Base-by-base conservation (phyloP, 2,888 invertebrate genomes). In the Polietes domitor region DNA sequence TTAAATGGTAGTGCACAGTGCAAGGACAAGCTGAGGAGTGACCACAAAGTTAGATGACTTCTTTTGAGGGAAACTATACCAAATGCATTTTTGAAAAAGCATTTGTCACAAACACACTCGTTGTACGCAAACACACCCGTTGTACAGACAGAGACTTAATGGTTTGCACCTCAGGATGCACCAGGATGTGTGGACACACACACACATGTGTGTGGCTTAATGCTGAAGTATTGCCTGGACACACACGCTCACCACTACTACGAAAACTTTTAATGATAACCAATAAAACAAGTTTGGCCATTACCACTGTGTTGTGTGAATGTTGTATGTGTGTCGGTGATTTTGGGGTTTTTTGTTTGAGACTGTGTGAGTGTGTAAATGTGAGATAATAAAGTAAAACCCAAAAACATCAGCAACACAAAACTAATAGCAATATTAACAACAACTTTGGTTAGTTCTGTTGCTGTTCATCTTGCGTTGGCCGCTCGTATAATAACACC, bases 371-470 rank as follows among this genome's bases (percentile, higher is more conserved):
- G 37, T 77, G 32, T 75, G 76, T 71, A 61, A 70, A 50, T 80
- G 74, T 28, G 47, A 71, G 80, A 80, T 80, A 80, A 80, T 83
- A 72, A 83, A 80, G 63, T 65, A 72, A 80, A 80, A 83, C 80
- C 77, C 74, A 74, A 80, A 81, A 86, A 71, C 80, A 82, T 65
- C 78, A 80, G 76, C 82, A 77, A 77, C 83, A 86, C 82, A 88
- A 86, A 85, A 85, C 41, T 83, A 85, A 80, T 86, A 85, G 79
- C 85, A 87, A 80, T 84, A 86, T 86, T 87, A 85, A 78, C 85
- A 83, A 85, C 87, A 74, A 77, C 77, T 63, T 85, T 58, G 58
- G 72, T 75, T 17, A 55, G 37, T n/a, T 28, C n/a, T n/a, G n/a
- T 37, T 37, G 4, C 6, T 37, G 37, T n/a, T 41, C 15, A 24